These are phyloP conservation scores for Gadus macrocephalus DNA, from an alignment of 2,113 vertebrate species.

Conservation along the genomic window DNA sequence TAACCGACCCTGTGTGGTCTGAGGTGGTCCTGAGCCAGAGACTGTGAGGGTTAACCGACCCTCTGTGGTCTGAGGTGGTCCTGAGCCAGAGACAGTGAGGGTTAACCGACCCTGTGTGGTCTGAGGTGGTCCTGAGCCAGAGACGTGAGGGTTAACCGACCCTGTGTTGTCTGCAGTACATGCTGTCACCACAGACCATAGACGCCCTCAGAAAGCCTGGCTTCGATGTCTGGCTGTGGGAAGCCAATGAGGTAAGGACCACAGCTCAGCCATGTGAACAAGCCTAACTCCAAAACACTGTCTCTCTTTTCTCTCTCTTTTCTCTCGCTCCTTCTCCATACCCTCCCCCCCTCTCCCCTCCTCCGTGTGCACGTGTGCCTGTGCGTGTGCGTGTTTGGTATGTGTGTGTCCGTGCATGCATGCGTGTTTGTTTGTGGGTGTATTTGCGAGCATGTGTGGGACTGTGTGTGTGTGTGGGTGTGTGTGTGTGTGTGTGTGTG, in stretches of 20 bases:
- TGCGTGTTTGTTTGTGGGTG: slow-evolving; percentile 39
- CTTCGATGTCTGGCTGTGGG: slow-evolving; percentile 67
- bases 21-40: no score
- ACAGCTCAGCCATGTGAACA: not conserved
- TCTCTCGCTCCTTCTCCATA: slow-evolving; percentile 9
- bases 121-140: slow-evolving; percentile 18
- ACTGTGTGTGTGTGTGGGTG: not conserved
- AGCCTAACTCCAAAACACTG: slow-evolving; percentile 21
- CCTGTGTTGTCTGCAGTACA: slow-evolving; percentile 67
- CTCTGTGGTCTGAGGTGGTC: no score
- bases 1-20: no score
- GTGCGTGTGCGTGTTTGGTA: not conserved
- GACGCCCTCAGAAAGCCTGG: slow-evolving; percentile 63
- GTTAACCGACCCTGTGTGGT: no score
- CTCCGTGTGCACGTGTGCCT: not conserved
- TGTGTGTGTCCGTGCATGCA: slow-evolving; percentile 10
- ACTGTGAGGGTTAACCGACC: no score
- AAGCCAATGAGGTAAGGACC: slow-evolving; percentile 62
- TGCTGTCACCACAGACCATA: slow-evolving; percentile 64
- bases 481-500: slow-evolving; percentile 17
- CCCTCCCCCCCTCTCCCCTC: not conserved
- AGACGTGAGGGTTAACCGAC: slow-evolving; percentile 50
- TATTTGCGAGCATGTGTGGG: not conserved
- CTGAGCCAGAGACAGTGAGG: no score
- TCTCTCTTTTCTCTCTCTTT: slow-evolving; percentile 29